A percentile compares a stretch with the other conserved stretches of the same genome.
Conservation (phyloP, 2,797 vertebrate species). For the Crotalus adamanteus region DNA sequence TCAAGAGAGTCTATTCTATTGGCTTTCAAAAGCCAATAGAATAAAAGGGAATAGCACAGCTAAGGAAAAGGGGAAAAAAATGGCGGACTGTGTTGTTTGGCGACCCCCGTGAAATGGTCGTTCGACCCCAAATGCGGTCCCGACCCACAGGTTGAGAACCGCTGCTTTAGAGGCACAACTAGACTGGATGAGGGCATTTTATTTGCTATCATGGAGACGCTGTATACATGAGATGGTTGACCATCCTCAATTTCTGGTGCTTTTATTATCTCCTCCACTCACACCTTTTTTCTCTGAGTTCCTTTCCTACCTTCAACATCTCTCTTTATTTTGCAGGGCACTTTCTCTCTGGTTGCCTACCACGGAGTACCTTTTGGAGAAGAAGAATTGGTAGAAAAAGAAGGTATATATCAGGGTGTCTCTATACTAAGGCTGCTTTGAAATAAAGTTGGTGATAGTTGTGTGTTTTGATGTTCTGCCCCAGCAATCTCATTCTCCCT, state of each 20-base stretch:
- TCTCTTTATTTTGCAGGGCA: not conserved
- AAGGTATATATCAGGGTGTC: not conserved
- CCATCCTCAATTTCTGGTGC: too few relatives aligned
- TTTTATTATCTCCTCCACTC: too few relatives aligned
- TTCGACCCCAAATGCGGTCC: too few relatives aligned
- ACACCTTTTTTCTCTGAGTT: not conserved
- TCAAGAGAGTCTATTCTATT: too few relatives aligned
- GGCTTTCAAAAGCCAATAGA: too few relatives aligned
- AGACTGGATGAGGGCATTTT: not conserved
- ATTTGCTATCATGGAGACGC: not conserved
- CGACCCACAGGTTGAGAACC: too few relatives aligned
- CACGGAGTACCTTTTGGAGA: not conserved
- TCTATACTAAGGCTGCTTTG: not conserved
- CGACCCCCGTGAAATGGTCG: too few relatives aligned
- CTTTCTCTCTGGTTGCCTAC: not conserved
- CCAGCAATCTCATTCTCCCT: not conserved
- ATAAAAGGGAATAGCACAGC: too few relatives aligned
- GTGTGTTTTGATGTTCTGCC: not conserved
- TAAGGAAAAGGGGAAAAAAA: too few relatives aligned
- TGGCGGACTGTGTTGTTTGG: too few relatives aligned
- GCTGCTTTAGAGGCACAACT: not conserved
- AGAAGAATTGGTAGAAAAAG: not conserved
- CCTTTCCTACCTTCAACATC: not conserved
- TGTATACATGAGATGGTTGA: not conserved
- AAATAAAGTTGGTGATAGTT: not conserved